These are phyloP conservation scores for Sinocyclocheilus anophthalmus DNA, from an alignment of 2,113 vertebrate species.

Conservation along the genomic window DNA sequence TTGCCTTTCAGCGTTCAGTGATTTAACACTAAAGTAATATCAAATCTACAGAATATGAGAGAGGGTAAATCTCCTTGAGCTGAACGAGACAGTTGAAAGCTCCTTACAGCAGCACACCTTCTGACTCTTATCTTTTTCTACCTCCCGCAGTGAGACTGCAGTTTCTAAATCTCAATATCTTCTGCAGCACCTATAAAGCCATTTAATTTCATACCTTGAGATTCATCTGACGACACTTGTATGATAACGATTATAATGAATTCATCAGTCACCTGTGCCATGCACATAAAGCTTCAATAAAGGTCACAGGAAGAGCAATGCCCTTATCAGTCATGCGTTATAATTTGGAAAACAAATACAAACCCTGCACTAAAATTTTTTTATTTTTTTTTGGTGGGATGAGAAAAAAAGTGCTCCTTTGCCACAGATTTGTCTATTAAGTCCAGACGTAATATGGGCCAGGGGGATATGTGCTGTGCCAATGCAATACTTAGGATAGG, in stretches of 20 bases:
- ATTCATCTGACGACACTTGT: not conserved
- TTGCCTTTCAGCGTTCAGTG: not conserved
- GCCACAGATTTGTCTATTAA: not conserved
- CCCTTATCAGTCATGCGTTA: not conserved
- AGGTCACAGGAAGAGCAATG: not conserved
- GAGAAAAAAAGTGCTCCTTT: not conserved
- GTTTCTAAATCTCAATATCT: slow-evolving; percentile 21
- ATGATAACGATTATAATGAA: slow-evolving; percentile 27
- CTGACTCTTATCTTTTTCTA: slow-evolving; percentile 10
- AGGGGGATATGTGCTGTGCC: not conserved
- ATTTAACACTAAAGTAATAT: not conserved
- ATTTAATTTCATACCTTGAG: slow-evolving; percentile 1
- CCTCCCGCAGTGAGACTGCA: not conserved
- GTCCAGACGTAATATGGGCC: not conserved
- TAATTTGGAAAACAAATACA: not conserved
- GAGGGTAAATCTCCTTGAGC: not conserved
- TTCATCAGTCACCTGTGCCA: slow-evolving; percentile 18
- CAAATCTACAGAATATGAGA: not conserved
- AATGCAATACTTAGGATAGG: not conserved
- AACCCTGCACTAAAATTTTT: not conserved
- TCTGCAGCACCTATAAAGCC: not conserved
- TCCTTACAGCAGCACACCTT: not conserved
- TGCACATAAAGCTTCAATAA: slow-evolving; percentile 7
- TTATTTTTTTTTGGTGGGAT: not conserved
- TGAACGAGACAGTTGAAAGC: not conserved